Conservation (phyloP, 2,888 invertebrate genomes). For the Aphidoletes aphidimyza region DNA sequence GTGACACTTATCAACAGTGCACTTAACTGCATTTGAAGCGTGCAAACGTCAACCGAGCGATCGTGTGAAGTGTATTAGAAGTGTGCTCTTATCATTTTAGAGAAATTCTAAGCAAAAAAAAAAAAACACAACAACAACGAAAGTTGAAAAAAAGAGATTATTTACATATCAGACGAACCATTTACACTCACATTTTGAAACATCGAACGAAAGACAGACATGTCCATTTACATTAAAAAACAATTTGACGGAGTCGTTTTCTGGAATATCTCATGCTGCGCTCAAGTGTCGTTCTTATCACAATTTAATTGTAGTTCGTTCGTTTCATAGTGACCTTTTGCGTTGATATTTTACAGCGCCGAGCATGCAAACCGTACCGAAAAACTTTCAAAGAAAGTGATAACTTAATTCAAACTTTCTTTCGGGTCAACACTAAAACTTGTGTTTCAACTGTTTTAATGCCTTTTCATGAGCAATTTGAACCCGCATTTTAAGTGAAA, state of each 20-base stretch:
- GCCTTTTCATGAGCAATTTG: background rate
- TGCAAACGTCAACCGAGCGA: too few relatives aligned
- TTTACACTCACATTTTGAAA: background rate
- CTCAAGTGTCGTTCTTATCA: background rate
- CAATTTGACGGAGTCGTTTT: background rate
- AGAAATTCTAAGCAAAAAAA: too few relatives aligned
- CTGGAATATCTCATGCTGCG: background rate
- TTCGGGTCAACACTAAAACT: background rate
- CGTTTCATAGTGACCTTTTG: background rate
- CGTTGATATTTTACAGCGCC: background rate
- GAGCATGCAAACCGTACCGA: background rate
- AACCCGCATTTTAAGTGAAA: background rate
- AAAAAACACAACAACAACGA: background rate
- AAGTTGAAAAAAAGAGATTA: background rate
- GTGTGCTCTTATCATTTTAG: background rate
- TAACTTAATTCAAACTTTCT: slow-evolving; percentile 40
- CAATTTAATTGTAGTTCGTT: background rate
- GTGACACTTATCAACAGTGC: slow-evolving; percentile 8
- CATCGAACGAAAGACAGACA: background rate
- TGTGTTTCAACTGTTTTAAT: background rate
- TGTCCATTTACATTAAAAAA: background rate
- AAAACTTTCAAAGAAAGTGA: slow-evolving; percentile 34
- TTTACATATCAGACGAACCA: background rate
- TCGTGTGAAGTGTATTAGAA: background rate
- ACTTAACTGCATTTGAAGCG: background rate